These are phyloP conservation scores for Intoshia linei DNA, from an alignment of 1,140 invertebrate species.

Conservation along the genomic window DNA sequence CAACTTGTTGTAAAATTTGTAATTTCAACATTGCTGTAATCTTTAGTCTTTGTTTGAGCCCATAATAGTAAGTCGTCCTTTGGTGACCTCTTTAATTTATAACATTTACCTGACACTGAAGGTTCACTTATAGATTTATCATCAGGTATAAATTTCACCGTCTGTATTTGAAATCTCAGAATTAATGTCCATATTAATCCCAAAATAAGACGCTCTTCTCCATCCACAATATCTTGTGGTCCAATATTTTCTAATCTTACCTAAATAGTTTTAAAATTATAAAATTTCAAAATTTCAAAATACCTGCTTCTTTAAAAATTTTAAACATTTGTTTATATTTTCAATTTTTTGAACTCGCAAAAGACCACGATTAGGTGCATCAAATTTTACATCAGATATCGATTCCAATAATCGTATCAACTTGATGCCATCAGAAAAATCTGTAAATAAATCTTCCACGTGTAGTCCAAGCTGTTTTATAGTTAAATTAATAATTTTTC, in stretches of 20 bases:
- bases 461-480: conserved; percentile 13
- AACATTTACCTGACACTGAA: conserved; percentile 74
- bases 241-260: conserved; percentile 82
- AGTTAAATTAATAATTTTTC: neutral
- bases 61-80: conserved; percentile 86
- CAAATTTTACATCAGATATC: conserved; percentile 80
- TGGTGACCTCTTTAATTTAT: conserved; percentile 71
- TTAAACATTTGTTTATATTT: conserved; percentile 87
- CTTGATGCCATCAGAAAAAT: conserved; percentile 69
- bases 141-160: neutral
- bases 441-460: conserved; percentile 75
- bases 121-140: neutral
- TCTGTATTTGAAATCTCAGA: conserved; percentile 54
- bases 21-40: conserved; percentile 42
- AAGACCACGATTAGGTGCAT: conserved; percentile 67
- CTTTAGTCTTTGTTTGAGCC: conserved; percentile 86
- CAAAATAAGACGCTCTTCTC: conserved; percentile 60
- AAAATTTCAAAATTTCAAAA: conserved; percentile 1
- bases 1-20: conserved; percentile 49
- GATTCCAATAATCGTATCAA: conserved; percentile 85
- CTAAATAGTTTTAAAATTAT: conserved; percentile 23
- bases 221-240: conserved; percentile 90
- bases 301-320: conserved; percentile 83
- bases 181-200: conserved; percentile 96
- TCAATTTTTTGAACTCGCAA: conserved; percentile 96